These are phyloP conservation scores for Mylabris sibirica DNA, from an alignment of 2,888 invertebrate genomes.

Conservation along the genomic window DNA sequence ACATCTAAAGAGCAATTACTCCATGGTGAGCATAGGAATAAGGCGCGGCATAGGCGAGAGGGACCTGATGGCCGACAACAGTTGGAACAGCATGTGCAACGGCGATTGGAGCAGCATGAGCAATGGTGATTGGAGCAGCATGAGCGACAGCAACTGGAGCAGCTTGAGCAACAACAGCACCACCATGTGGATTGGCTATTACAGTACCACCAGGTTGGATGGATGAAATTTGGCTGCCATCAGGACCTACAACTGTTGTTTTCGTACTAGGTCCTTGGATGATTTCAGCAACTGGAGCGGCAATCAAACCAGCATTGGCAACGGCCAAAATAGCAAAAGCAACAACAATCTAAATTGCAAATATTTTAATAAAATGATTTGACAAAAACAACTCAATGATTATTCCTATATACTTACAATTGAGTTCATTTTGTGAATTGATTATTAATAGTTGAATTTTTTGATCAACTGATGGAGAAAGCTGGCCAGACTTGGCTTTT, in stretches of 20 bases:
- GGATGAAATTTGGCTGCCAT: slow-evolving; percentile 14
- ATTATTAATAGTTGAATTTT: slow-evolving; percentile 10
- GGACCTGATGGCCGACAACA: slow-evolving; percentile 22
- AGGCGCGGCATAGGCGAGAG: slow-evolving; percentile 30
- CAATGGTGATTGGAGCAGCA: slow-evolving; percentile 3
- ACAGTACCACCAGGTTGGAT: slow-evolving; percentile 5
- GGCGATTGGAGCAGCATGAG: slow-evolving; percentile 26
- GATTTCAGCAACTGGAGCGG: slow-evolving; percentile 33
- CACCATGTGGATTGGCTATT: slow-evolving; percentile 17
- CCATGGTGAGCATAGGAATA: slow-evolving; percentile 15
- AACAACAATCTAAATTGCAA: slow-evolving; percentile 27
- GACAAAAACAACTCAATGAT: background rate
- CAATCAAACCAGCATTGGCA: slow-evolving; percentile 36
- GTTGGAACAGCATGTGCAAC: slow-evolving; percentile 10
- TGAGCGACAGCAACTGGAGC: slow-evolving; percentile 23
- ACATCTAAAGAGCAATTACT: background rate
- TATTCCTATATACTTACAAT: slow-evolving; percentile 39
- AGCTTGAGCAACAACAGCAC: slow-evolving; percentile 19
- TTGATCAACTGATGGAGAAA: background rate
- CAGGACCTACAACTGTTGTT: slow-evolving; percentile 28
- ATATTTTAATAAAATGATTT: background rate
- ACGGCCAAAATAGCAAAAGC: slow-evolving; percentile 39
- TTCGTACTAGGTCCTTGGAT: slow-evolving; percentile 47
- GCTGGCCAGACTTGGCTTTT: slow-evolving; percentile 11
- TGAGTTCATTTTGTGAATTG: slow-evolving; percentile 36